A percentile compares a stretch with the other conserved stretches of the same genome.
Evolutionary conservation across 2,797 vertebrate genomes (phyloP).

Genomic region (Poecilia picta): DNA sequence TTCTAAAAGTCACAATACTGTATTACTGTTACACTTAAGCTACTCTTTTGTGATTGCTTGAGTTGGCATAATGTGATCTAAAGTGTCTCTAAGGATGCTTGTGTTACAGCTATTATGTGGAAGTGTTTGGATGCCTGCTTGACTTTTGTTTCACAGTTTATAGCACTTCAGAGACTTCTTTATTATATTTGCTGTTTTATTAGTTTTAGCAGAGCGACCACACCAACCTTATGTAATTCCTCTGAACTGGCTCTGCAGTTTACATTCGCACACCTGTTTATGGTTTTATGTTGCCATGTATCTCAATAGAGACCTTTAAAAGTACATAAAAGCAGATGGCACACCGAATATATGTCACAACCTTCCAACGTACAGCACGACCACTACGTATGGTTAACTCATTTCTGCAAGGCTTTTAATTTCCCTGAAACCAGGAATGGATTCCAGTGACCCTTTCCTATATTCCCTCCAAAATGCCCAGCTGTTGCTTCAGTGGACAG

Average conservation of each 20-base stretch:
- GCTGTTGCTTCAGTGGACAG: constrained; percentile 77
- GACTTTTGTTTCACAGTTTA: constrained; percentile 12
- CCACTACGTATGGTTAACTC: constrained; percentile 51
- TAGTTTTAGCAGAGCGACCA: constrained; percentile 17
- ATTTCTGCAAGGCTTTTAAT: constrained; percentile 70
- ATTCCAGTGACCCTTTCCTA: constrained; percentile 48
- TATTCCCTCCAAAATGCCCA: constrained; percentile 81
- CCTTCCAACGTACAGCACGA: constrained; percentile 28
- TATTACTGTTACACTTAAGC: neutral
- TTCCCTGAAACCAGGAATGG: constrained; percentile 59
- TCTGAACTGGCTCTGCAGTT: constrained; percentile 19
- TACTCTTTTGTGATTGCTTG: constrained; percentile 23
- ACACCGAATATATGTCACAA: constrained; percentile 16
- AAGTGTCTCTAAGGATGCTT: constrained; percentile 19
- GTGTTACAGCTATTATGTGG: constrained; percentile 17
- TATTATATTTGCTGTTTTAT: constrained; percentile 23
- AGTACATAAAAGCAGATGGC: constrained; percentile 26
- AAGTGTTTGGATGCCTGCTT: neutral
- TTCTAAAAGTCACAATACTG: constrained; percentile 22
- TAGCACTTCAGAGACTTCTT: neutral
- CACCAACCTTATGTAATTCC: constrained; percentile 23
- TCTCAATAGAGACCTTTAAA: constrained; percentile 20
- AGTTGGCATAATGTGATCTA: constrained; percentile 19
- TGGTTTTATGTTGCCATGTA: neutral
- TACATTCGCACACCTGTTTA: constrained; percentile 10